These are phyloP conservation scores for Somateria mollissima DNA, from an alignment of 2,797 vertebrate genomes.

Conservation along the genomic window DNA sequence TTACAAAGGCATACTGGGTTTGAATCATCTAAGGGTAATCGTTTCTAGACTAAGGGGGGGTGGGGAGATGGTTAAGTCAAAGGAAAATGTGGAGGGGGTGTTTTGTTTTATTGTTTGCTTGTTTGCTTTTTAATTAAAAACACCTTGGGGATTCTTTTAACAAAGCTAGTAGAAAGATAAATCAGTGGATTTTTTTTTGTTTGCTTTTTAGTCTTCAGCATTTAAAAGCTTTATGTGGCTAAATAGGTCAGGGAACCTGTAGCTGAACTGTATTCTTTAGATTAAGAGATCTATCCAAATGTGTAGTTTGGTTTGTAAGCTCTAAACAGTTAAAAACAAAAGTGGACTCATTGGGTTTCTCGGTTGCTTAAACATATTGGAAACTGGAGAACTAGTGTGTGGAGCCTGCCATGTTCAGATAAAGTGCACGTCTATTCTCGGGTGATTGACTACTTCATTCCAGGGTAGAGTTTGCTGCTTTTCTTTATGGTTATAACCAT, in stretches of 20 bases:
- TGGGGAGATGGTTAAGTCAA: constrained; percentile 40
- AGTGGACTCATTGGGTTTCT: background rate
- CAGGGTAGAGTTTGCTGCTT: background rate
- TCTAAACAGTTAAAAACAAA: constrained; percentile 24
- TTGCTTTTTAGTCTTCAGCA: constrained; percentile 40
- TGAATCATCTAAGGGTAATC: constrained; percentile 43
- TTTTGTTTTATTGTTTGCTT: constrained; percentile 69
- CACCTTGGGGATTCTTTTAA: constrained; percentile 56
- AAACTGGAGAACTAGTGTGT: background rate
- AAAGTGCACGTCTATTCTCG: background rate
- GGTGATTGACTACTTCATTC: background rate
- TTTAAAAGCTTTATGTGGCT: constrained; percentile 40
- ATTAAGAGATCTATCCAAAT: background rate
- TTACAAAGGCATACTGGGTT: constrained; percentile 49
- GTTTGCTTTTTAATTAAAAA: constrained; percentile 69
- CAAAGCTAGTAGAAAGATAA: constrained; percentile 60
- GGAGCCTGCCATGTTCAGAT: background rate
- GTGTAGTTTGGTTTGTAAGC: background rate
- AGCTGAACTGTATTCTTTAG: constrained; percentile 16
- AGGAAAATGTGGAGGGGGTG: constrained; percentile 63
- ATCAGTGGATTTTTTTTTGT: constrained; percentile 29
- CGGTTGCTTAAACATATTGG: background rate
- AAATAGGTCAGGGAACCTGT: constrained; percentile 46
- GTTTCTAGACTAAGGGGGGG: constrained; percentile 28
- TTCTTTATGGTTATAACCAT: background rate